Percentiles rank a stretch among this genome's conserved stretches.
Evolutionary conservation across 2,888 invertebrate genomes (phyloP).

Genomic region (Marronus borbonicus): DNA sequence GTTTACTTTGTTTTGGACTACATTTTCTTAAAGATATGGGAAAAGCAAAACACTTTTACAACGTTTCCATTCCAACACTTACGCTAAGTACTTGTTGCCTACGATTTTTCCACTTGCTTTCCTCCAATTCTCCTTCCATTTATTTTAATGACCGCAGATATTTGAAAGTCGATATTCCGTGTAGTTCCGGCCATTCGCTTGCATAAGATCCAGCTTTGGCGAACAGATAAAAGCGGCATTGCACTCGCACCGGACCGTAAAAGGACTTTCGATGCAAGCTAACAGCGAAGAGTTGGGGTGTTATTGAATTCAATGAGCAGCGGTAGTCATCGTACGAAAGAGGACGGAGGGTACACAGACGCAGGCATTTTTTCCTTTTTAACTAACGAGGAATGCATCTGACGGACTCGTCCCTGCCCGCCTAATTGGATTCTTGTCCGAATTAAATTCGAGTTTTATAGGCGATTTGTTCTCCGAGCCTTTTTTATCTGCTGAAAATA

Average conservation of each 20-base stretch:
- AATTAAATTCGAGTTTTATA: constrained; percentile 68
- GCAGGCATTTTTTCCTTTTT: constrained; percentile 55
- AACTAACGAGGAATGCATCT: constrained; percentile 65
- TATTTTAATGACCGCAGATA: constrained; percentile 27
- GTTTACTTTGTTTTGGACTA: no score
- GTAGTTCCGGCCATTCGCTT: constrained; percentile 19
- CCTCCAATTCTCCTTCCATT: constrained; percentile 21
- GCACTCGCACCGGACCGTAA: not conserved
- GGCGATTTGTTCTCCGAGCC: constrained; percentile 64
- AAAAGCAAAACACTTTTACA: no score
- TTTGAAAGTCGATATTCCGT: constrained; percentile 6
- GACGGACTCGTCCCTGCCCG: constrained; percentile 60
- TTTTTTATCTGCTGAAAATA: constrained; percentile 50
- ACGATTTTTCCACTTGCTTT: not conserved
- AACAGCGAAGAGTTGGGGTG: constrained; percentile 21
- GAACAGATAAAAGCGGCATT: constrained; percentile 27
- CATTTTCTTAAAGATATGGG: no score
- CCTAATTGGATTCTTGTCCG: constrained; percentile 66
- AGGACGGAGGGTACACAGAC: constrained; percentile 3
- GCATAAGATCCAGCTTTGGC: not conserved
- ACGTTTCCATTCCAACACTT: not conserved
- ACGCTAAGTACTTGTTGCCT: not conserved
- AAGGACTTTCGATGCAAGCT: constrained; percentile 18
- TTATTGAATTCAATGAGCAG: constrained; percentile 50
- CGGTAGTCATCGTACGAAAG: constrained; percentile 1